Evolutionary conservation across 2,888 invertebrate genomes (phyloP).

Genomic region (Andrena marginata): DNA sequence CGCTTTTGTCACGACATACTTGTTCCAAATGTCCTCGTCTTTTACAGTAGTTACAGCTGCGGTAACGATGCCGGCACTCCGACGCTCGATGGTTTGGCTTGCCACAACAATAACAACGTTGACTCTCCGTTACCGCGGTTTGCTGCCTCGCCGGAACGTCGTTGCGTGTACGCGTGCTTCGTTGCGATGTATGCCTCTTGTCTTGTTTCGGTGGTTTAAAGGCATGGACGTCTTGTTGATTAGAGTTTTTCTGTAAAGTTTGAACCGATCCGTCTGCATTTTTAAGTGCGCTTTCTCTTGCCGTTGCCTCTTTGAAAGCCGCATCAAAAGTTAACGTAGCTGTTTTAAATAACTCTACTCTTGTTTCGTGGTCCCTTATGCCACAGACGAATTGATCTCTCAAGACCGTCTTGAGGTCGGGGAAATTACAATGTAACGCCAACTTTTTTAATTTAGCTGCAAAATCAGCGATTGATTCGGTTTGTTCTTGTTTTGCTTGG

Average conservation of each 20-base stretch:
- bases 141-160: conserved; percentile 8
- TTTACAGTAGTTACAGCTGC: not conserved
- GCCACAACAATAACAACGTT: too few species aligned
- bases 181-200: too few species aligned
- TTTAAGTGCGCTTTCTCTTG: not conserved
- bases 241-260: too few species aligned
- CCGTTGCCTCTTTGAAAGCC: not conserved
- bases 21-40: not conserved
- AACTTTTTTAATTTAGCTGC: not conserved
- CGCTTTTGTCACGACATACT: not conserved
- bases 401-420: not conserved
- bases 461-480: not conserved
- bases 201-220: too few species aligned
- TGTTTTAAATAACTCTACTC: not conserved
- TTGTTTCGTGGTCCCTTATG: not conserved
- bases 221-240: too few species aligned
- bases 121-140: not conserved
- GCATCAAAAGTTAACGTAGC: not conserved
- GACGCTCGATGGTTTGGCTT: conserved; percentile 14
- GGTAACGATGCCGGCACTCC: conserved; percentile 23
- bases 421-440: not conserved
- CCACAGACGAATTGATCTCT: not conserved
- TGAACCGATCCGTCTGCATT: too few species aligned
- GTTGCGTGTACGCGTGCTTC: too few species aligned
- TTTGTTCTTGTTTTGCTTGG: not conserved